phyloP scores from a whole-genome alignment of 2,888 invertebrate species.

The Linnaemya tessellans region DNA sequence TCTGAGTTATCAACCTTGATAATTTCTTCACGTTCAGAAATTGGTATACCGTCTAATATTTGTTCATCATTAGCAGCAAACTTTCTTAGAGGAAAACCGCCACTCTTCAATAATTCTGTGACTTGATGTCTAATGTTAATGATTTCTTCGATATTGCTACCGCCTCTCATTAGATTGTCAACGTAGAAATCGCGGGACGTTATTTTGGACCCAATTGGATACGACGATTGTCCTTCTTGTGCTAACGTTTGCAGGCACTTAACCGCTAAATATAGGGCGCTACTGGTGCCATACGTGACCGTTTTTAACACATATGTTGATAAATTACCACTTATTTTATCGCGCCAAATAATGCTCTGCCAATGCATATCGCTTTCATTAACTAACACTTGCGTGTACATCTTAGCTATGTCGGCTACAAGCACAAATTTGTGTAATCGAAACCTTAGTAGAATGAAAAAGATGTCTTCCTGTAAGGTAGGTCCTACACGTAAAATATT shows the following conservation, averaged over 20 bases:
- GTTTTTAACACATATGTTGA: constrained; percentile 41
- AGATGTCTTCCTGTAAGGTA: constrained; percentile 25
- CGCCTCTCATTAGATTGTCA: constrained; percentile 61
- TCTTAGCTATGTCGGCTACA: too few relatives aligned
- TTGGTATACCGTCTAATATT: constrained; percentile 4
- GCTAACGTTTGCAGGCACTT: constrained; percentile 53
- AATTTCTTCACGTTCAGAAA: constrained; percentile 38
- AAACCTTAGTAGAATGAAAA: constrained; percentile 18
- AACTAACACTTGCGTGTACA: too few relatives aligned
- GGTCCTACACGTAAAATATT: constrained; percentile 9
- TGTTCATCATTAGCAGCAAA: constrained; percentile 40
- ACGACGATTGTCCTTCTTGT: constrained; percentile 13
- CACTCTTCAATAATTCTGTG: constrained; percentile 9
- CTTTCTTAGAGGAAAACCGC: constrained; percentile 44
- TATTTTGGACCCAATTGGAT: constrained; percentile 28
- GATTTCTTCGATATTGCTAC: constrained; percentile 25
- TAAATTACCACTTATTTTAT: neutral
- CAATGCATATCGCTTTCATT: too few relatives aligned
- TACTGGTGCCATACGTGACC: constrained; percentile 46
- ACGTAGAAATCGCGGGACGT: constrained; percentile 49
- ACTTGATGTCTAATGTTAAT: constrained; percentile 44
- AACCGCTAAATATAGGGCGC: constrained; percentile 42
- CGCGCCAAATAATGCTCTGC: constrained; percentile 36
- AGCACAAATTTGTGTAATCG: too few relatives aligned
- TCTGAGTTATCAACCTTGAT: constrained; percentile 26